Conservation (phyloP, 1,140 invertebrate species). For the Olivierus martensii region DNA sequence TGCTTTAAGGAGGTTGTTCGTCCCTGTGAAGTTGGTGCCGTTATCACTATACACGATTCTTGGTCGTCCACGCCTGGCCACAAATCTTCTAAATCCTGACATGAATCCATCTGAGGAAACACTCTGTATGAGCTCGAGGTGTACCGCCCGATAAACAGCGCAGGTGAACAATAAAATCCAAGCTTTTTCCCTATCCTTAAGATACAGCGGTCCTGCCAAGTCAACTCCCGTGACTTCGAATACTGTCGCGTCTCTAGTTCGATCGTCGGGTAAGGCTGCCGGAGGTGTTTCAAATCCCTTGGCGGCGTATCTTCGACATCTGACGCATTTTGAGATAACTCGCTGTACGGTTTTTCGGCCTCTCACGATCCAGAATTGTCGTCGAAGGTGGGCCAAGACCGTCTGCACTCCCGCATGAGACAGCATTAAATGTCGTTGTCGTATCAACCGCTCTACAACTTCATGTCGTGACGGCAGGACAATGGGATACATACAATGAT, state of each 20-base stretch:
- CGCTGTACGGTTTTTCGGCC: background rate
- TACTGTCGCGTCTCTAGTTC: too few relatives aligned
- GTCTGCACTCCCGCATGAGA: background rate
- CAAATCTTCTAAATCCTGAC: conserved; percentile 28
- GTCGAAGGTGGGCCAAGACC: background rate
- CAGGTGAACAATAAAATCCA: conserved; percentile 7
- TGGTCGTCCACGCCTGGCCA: conserved; percentile 26
- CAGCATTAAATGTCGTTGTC: background rate
- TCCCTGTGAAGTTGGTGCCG: conserved; percentile 29
- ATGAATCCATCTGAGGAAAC: conserved; percentile 28
- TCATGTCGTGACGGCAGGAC: background rate
- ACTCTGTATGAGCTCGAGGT: conserved; percentile 26
- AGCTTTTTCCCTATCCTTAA: conserved; percentile 17
- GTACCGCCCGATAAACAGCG: conserved; percentile 6
- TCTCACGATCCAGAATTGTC: conserved; percentile 4
- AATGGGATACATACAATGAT: conserved; percentile 1
- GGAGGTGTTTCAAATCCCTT: background rate
- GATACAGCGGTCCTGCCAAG: conserved; percentile 24
- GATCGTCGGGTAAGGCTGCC: too few relatives aligned
- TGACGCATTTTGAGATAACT: background rate
- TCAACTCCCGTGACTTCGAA: conserved; percentile 27
- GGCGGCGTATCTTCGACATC: background rate
- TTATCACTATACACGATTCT: conserved; percentile 26
- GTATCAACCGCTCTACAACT: background rate
- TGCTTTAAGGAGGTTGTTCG: background rate